Evolutionary conservation across 53 echinoderm and acorn worm genomes (phyloP).

Genomic region (Patiria pectinifera): DNA sequence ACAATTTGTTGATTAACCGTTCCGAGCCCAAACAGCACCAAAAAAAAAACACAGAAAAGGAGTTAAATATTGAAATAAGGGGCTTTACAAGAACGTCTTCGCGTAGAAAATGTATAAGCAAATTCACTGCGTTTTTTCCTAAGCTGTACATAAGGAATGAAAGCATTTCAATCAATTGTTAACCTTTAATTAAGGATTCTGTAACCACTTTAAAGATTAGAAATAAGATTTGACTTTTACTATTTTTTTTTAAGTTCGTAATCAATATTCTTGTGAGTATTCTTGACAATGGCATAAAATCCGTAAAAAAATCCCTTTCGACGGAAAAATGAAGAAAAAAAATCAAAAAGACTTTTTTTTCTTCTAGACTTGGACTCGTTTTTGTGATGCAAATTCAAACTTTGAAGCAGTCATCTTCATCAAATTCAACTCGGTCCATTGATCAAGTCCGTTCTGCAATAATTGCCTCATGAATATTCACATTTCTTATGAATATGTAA

Average conservation of each 20-base stretch:
- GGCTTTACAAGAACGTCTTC: not conserved
- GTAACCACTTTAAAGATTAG: not conserved
- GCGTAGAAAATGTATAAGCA: not conserved
- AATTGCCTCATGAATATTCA: conserved; percentile 17
- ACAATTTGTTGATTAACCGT: not conserved
- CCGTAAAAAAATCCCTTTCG: not conserved
- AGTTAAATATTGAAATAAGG: not conserved
- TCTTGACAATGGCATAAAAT: conserved; percentile 18
- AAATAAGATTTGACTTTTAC: not conserved
- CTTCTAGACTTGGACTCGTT: not conserved
- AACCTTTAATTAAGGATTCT: not conserved
- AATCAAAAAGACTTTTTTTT: not conserved
- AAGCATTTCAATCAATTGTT: conserved; percentile 1
- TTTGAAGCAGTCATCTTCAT: not conserved
- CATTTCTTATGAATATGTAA: not conserved
- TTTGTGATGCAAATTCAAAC: no score
- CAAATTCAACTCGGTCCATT: not conserved
- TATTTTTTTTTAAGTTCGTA: not conserved
- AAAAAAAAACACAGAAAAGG: not conserved
- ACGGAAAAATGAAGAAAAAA: not conserved
- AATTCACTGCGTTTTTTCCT: conserved; percentile 26
- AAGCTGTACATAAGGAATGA: conserved; percentile 7
- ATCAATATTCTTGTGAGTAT: not conserved
- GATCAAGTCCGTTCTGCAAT: conserved; percentile 6
- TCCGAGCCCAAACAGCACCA: not conserved